phyloP scores from a whole-genome alignment of 2,797 vertebrate genomes.

The Manis pentadactyla region DNA sequence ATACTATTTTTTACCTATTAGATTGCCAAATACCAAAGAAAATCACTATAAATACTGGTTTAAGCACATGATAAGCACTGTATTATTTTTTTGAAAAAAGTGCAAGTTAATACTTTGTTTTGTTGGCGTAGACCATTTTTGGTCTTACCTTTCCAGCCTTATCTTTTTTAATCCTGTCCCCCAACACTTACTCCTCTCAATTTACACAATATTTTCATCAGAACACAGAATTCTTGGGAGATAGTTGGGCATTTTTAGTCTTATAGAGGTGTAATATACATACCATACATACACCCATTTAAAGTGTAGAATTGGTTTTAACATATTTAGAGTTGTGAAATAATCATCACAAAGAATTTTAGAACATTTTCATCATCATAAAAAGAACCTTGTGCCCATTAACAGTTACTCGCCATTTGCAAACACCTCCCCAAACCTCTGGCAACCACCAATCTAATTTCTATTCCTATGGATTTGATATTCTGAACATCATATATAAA shows the following conservation, averaged over 20 bases:
- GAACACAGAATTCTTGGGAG: neutral
- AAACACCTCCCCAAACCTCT: neutral
- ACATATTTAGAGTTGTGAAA: neutral
- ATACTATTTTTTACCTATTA: neutral
- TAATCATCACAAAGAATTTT: neutral
- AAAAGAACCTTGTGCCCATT: neutral
- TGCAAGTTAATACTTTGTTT: neutral
- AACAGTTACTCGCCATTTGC: neutral
- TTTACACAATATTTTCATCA: neutral
- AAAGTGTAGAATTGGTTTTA: neutral
- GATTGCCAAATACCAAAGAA: neutral
- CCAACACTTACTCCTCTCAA: neutral
- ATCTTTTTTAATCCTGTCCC: neutral
- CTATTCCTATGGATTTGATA: neutral
- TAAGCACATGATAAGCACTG: neutral
- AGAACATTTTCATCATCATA: neutral
- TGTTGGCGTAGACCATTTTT: neutral
- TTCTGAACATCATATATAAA: conserved; percentile 17
- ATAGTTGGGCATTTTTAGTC: neutral
- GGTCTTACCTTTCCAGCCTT: neutral
- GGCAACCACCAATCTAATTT: neutral
- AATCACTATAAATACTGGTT: neutral
- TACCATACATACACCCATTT: neutral
- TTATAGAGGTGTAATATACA: neutral
- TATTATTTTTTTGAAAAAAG: neutral